A percentile compares a stretch with the other conserved stretches of the same genome.
phyloP scores from a whole-genome alignment of 2,113 vertebrate genomes.

The Egretta garzetta region DNA sequence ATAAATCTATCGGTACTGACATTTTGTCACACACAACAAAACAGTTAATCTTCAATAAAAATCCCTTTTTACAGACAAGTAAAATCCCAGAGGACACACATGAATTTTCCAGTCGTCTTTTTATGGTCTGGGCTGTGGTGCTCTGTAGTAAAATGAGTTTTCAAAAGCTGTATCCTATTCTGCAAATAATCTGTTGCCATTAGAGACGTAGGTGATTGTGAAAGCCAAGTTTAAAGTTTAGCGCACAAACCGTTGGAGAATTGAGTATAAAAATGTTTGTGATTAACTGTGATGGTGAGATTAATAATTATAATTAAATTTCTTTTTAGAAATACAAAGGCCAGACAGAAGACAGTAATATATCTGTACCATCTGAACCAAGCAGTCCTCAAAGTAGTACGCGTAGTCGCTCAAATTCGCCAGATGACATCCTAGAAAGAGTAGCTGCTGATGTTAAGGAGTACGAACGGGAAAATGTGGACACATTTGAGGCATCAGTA shows the following conservation, averaged over 20 bases:
- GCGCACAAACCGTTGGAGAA: not conserved
- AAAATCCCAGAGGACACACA: not conserved
- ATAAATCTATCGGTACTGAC: not conserved
- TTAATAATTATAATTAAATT: not conserved
- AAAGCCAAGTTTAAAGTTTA: not conserved
- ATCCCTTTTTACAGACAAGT: not conserved
- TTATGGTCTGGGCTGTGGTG: not conserved
- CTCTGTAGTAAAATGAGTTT: not conserved
- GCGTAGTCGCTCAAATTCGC: slow-evolving; percentile 91
- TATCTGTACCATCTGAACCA: slow-evolving; percentile 89
- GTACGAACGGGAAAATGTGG: slow-evolving; percentile 94
- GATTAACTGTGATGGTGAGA: not conserved
- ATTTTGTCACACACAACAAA: not conserved
- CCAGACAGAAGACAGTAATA: slow-evolving; percentile 90
- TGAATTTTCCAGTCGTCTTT: not conserved
- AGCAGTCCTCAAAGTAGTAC: slow-evolving; percentile 96
- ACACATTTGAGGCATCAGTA: slow-evolving; percentile 94
- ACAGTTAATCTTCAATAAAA: not conserved
- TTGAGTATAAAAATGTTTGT: not conserved
- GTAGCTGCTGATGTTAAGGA: slow-evolving; percentile 97
- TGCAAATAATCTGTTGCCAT: not conserved
- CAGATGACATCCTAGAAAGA: slow-evolving; percentile 93
- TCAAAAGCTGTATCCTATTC: not conserved
- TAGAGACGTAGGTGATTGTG: not conserved
- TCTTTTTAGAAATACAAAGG: slow-evolving; percentile 90